Conservation (phyloP, 2,113 vertebrate genomes). For the Myrmophylax atrothorax region DNA sequence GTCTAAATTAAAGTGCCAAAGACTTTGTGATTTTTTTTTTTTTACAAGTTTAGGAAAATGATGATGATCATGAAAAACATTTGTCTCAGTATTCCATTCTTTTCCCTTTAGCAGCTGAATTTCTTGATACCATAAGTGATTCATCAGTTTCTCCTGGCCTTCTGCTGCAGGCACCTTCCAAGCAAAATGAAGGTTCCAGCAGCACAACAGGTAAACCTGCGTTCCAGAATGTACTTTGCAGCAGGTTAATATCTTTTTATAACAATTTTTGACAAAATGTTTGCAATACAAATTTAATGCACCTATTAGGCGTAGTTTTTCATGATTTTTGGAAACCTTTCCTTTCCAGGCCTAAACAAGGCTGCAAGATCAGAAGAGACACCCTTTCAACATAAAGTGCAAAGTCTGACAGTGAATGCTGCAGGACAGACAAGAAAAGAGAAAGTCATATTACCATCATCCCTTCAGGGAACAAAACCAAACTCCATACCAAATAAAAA, state of each 20-base stretch:
- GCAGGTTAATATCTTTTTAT: not conserved
- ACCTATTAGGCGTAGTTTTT: not conserved
- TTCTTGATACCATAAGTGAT: not conserved
- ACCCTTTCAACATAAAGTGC: conserved; percentile 8
- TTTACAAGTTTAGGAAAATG: not conserved
- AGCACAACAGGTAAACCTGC: conserved; percentile 27
- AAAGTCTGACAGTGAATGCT: conserved; percentile 73
- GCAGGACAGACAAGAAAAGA: conserved; percentile 76
- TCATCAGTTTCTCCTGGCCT: not conserved
- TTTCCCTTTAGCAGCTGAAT: not conserved
- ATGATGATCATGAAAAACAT: not conserved
- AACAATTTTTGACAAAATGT: not conserved
- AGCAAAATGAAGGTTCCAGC: not conserved
- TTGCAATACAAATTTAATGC: not conserved
- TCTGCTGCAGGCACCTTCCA: not conserved
- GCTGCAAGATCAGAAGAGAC: not conserved
- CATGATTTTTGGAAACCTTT: not conserved
- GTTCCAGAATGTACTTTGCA: not conserved
- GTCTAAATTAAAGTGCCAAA: not conserved
- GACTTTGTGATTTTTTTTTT: not conserved
- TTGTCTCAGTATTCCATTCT: not conserved
- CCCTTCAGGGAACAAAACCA: conserved; percentile 74
- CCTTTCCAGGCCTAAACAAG: conserved; percentile 4
- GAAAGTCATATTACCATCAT: conserved; percentile 77
- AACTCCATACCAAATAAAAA: conserved; percentile 74